These are phyloP conservation scores for Drosophila paulistorum DNA, from an alignment of 1,140 invertebrate genomes.

Conservation along the genomic window DNA sequence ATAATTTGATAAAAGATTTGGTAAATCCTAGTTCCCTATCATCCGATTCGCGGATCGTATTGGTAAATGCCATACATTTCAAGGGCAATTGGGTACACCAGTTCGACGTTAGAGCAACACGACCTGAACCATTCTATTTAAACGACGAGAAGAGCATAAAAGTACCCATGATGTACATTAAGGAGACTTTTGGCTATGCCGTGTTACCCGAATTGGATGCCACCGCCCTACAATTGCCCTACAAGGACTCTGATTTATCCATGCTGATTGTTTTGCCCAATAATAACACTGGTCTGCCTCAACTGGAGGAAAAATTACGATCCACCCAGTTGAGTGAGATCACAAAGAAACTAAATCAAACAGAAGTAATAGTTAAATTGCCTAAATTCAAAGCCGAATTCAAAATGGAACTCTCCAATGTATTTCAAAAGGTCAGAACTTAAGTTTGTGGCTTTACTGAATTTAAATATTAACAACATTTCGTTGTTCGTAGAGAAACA, in stretches of 20 bases:
- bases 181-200: conserved; percentile 61
- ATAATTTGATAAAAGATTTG: conserved; percentile 85
- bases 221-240: conserved; percentile 63
- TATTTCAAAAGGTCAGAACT: conserved; percentile 83
- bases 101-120: conserved; percentile 53
- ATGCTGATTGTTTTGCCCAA: conserved; percentile 85
- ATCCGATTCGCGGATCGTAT: conserved; percentile 83
- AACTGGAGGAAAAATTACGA: conserved; percentile 84
- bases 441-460: too few relatives aligned
- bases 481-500: too few relatives aligned
- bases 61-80: conserved; percentile 88
- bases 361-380: conserved; percentile 84
- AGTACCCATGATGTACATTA: conserved; percentile 85
- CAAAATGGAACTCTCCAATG: conserved; percentile 83
- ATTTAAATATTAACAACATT: too few relatives aligned
- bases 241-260: conserved; percentile 84
- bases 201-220: conserved; percentile 61
- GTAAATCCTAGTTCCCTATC: conserved; percentile 76
- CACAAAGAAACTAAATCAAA: conserved; percentile 55
- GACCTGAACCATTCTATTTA: conserved; percentile 55
- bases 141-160: conserved; percentile 53
- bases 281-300: conserved; percentile 83
- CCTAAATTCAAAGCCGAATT: conserved; percentile 87
- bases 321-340: conserved; percentile 68
- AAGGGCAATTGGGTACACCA: conserved; percentile 71